Percentiles rank a stretch among this genome's conserved stretches.
Conservation (phyloP, 2,888 invertebrate species). For the Timema podura region DNA sequence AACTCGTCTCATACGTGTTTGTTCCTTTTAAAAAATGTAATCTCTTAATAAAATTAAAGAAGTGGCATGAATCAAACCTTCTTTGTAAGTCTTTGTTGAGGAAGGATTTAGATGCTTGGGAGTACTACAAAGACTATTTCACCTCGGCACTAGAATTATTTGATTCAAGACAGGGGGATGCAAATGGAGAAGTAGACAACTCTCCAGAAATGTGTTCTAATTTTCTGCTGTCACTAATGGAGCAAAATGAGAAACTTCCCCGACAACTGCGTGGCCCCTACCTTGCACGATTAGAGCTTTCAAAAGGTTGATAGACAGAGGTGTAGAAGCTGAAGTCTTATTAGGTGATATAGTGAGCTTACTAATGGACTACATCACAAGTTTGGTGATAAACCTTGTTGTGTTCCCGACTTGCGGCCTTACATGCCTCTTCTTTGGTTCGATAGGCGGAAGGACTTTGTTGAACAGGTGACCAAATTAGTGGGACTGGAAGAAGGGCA, state of each 20-base stretch:
- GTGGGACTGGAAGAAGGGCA: too few species aligned
- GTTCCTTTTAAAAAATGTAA: constrained; percentile 65
- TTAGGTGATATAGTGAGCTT: constrained; percentile 55
- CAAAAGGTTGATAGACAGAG: constrained; percentile 54
- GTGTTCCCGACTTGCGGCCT: constrained; percentile 74
- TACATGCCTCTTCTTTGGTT: constrained; percentile 66
- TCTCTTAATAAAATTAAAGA: constrained; percentile 65
- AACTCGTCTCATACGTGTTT: constrained; percentile 63
- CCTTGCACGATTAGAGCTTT: constrained; percentile 77
- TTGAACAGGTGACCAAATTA: constrained; percentile 40
- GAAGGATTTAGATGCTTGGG: constrained; percentile 73
- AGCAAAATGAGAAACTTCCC: constrained; percentile 23
- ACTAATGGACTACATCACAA: constrained; percentile 72
- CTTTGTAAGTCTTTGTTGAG: constrained; percentile 69
- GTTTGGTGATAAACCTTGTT: constrained; percentile 85
- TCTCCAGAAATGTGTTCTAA: constrained; percentile 42
- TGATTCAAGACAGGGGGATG: constrained; percentile 26
- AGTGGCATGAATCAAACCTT: constrained; percentile 70
- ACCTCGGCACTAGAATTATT: constrained; percentile 64
- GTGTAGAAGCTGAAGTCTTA: constrained; percentile 51
- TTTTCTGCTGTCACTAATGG: constrained; percentile 42
- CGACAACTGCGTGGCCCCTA: constrained; percentile 67
- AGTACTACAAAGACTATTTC: constrained; percentile 68
- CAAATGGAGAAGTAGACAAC: constrained; percentile 35
- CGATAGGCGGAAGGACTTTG: constrained; percentile 47